Evolutionary conservation across 2,888 invertebrate species (phyloP).

Genomic region (Ophion costatus): DNA sequence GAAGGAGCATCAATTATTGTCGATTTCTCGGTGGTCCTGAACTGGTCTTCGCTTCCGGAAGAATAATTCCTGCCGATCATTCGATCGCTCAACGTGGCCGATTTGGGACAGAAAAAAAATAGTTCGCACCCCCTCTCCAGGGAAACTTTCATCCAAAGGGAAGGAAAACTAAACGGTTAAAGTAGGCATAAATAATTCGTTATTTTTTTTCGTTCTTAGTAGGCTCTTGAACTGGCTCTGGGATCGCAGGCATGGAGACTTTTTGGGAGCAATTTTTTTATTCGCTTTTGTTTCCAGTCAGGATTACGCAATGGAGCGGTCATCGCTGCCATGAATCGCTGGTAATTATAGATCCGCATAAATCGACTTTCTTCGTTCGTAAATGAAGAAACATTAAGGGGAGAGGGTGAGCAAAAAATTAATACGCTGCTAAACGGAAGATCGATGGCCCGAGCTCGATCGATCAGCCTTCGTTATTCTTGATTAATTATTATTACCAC

Average conservation of each 20-base stretch:
- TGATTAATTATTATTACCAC: slow-evolving; percentile 2
- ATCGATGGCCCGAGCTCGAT: slow-evolving; percentile 28
- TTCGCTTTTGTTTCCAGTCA: background rate
- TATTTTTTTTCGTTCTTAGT: background rate
- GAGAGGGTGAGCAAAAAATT: background rate
- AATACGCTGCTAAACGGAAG: slow-evolving; percentile 29
- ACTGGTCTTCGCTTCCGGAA: too few relatives aligned
- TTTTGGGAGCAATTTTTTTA: background rate
- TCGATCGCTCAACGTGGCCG: too few relatives aligned
- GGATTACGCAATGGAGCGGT: slow-evolving; percentile 5
- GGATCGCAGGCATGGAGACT: background rate
- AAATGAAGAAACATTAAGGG: slow-evolving; percentile 29
- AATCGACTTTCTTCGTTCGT: slow-evolving; percentile 43
- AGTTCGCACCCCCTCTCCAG: too few relatives aligned
- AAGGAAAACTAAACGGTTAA: background rate
- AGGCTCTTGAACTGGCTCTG: background rate
- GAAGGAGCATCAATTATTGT: background rate
- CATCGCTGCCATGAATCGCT: slow-evolving; percentile 14
- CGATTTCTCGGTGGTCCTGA: background rate
- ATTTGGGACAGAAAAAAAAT: too few relatives aligned
- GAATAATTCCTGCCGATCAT: too few relatives aligned
- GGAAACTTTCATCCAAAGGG: too few relatives aligned
- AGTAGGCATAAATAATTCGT: background rate
- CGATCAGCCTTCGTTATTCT: slow-evolving; percentile 23
- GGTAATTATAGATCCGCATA: slow-evolving; percentile 16